phyloP scores from a whole-genome alignment of 2,113 vertebrate species.

The Glareola pratincola region DNA sequence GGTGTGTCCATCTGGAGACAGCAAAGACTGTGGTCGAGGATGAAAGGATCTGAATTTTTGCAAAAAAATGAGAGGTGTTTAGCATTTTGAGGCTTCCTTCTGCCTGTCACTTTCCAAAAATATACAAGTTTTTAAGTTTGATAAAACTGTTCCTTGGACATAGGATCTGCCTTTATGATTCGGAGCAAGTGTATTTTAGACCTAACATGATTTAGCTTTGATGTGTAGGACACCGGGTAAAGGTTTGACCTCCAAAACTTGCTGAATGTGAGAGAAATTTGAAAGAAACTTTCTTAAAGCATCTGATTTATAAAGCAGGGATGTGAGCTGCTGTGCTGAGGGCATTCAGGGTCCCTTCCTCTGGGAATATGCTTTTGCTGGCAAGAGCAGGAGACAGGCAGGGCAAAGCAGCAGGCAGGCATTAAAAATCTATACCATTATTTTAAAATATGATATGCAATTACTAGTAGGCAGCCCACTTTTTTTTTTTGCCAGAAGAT shows the following conservation, averaged over 20 bases:
- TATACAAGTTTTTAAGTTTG: not conserved
- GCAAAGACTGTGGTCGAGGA: constrained; percentile 11
- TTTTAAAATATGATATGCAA: not conserved
- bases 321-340: not conserved
- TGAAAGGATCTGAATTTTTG: constrained; percentile 55
- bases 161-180: not conserved
- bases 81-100: not conserved
- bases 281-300: not conserved
- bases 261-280: not conserved
- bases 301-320: not conserved
- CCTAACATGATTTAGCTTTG: not conserved
- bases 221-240: not conserved
- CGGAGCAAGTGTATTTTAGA: not conserved
- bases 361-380: not conserved
- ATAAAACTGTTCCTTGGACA: not conserved
- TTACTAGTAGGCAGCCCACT: not conserved
- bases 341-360: not conserved
- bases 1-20: constrained; percentile 68
- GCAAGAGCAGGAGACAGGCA: not conserved
- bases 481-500: not conserved
- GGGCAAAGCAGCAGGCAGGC: not conserved
- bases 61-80: not conserved
- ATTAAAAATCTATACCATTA: not conserved
- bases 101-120: not conserved
- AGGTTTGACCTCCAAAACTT: not conserved